A percentile compares a stretch with the other conserved stretches of the same genome.
Evolutionary conservation across 2,113 vertebrate genomes (phyloP).

Genomic region (Caloenas nicobarica): DNA sequence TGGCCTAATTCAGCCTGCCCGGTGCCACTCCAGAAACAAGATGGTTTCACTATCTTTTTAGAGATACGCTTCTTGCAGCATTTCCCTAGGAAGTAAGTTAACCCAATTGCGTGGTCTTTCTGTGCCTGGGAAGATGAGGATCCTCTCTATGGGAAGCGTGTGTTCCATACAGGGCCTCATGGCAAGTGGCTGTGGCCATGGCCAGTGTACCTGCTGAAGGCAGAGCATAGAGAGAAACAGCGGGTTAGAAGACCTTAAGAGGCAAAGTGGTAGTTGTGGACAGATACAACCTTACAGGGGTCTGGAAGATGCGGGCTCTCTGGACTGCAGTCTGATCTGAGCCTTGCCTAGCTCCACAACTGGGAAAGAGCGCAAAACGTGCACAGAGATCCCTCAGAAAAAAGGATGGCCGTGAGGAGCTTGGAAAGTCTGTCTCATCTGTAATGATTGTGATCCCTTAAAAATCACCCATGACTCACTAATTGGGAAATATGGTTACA

Average conservation of each 20-base stretch:
- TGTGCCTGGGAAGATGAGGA: not conserved
- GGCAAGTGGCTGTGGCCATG: not conserved
- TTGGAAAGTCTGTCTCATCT: not conserved
- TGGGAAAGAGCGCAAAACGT: not conserved
- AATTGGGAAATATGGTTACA: not conserved
- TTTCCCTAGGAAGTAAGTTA: not conserved
- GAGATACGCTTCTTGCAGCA: not conserved
- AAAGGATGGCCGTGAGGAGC: not conserved
- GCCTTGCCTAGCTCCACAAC: not conserved
- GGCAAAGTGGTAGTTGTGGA: not conserved
- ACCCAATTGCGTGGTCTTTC: not conserved
- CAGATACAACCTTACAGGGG: not conserved
- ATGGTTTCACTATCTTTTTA: not conserved
- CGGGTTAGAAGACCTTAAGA: not conserved
- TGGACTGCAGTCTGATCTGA: not conserved
- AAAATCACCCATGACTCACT: not conserved
- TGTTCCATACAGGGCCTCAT: not conserved
- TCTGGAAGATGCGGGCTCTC: not conserved
- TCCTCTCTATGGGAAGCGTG: not conserved
- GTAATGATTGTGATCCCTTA: not conserved
- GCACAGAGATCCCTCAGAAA: rapidly evolving
- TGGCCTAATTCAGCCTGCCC: not conserved
- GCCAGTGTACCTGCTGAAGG: not conserved
- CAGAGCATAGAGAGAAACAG: not conserved
- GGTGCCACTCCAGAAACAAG: not conserved